A percentile compares a stretch with the other conserved stretches of the same genome.
Evolutionary conservation across 1,140 invertebrate genomes (phyloP).

Genomic region (Zophobas morio): DNA sequence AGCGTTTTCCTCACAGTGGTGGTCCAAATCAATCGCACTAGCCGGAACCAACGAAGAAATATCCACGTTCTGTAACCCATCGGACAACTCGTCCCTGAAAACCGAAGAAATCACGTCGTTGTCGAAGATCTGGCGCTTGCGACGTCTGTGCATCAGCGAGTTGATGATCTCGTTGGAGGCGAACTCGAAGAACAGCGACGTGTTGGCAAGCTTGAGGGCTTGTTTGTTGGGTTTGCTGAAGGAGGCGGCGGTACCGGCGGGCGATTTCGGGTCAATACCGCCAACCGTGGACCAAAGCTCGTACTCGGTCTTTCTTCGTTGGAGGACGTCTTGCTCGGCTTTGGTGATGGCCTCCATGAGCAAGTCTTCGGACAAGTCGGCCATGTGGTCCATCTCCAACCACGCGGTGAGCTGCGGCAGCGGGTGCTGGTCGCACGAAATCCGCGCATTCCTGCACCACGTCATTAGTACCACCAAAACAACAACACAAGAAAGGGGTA

Average conservation of each 20-base stretch:
- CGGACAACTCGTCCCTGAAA: constrained; percentile 79
- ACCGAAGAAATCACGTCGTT: constrained; percentile 74
- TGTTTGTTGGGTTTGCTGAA: constrained; percentile 90
- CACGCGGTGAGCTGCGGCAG: constrained; percentile 77
- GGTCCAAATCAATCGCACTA: constrained; percentile 66
- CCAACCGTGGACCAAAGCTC: constrained; percentile 82
- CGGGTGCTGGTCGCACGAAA: constrained; percentile 82
- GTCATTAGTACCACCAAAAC: neutral
- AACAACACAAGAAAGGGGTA: constrained; percentile 39
- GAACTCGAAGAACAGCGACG: constrained; percentile 89
- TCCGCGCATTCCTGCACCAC: constrained; percentile 77
- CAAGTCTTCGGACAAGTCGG: constrained; percentile 71
- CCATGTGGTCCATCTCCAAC: constrained; percentile 72
- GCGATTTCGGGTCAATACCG: constrained; percentile 86
- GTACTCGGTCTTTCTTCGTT: constrained; percentile 82
- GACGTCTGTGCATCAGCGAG: constrained; percentile 73
- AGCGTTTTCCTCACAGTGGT: constrained; percentile 76
- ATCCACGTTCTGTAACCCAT: constrained; percentile 83
- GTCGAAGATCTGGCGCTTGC: constrained; percentile 82
- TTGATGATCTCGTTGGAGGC: constrained; percentile 89
- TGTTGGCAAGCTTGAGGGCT: constrained; percentile 86
- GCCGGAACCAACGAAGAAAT: constrained; percentile 72
- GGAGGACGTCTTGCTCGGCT: constrained; percentile 80
- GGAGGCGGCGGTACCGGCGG: constrained; percentile 87
- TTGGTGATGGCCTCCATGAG: constrained; percentile 79